Conservation (phyloP, 2,113 vertebrate species). For the Oryzias javanicus region DNA sequence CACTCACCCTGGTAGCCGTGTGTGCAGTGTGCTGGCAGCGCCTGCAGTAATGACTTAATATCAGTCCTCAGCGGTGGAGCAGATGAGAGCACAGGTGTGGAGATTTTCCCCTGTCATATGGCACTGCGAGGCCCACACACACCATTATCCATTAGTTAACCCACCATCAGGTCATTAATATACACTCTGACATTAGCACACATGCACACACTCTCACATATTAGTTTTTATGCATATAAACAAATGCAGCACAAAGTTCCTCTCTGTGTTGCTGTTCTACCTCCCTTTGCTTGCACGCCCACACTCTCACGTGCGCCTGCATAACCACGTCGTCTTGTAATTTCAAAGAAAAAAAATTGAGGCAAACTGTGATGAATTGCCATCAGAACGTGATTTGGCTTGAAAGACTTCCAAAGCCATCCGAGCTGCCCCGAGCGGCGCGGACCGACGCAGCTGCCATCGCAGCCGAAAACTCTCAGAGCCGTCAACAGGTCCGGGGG, state of each 20-base stretch:
- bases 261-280: background rate
- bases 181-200: slow-evolving; percentile 20
- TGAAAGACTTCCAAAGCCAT: slow-evolving; percentile 27
- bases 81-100: slow-evolving; percentile 73
- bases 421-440: slow-evolving; percentile 23
- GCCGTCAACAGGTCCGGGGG: slow-evolving; percentile 39
- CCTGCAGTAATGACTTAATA: slow-evolving; percentile 69
- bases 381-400: slow-evolving; percentile 36
- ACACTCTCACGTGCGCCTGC: slow-evolving; percentile 18
- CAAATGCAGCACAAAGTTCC: slow-evolving; percentile 1
- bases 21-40: slow-evolving; percentile 39
- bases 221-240: background rate
- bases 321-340: slow-evolving; percentile 35
- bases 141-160: slow-evolving; percentile 44
- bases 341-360: slow-evolving; percentile 2
- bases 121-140: slow-evolving; percentile 46
- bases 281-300: slow-evolving; percentile 8
- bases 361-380: slow-evolving; percentile 24
- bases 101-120: slow-evolving; percentile 55
- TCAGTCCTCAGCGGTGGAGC: slow-evolving; percentile 57
- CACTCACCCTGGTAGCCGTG: slow-evolving; percentile 30
- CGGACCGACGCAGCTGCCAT: slow-evolving; percentile 46
- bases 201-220: background rate
- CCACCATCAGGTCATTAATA: slow-evolving; percentile 20
- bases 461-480: slow-evolving; percentile 10